A percentile compares a stretch with the other conserved stretches of the same genome.
Conservation (phyloP, 2,888 invertebrate species). For the Liodrosophila aerea region DNA sequence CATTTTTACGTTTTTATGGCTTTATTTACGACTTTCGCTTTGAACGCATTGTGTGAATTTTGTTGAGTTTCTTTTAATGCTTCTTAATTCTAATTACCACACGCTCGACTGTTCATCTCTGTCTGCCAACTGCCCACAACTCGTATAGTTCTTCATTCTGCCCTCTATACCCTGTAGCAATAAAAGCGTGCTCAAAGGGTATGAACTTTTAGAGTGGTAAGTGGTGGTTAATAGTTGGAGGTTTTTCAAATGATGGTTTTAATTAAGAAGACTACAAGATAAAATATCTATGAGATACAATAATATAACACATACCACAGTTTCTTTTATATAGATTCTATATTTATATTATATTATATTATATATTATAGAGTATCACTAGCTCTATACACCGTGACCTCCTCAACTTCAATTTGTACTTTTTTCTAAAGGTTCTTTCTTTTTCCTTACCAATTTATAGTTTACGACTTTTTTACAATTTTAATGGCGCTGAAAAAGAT, state of each 20-base stretch:
- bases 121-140: slow-evolving; percentile 46
- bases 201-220: not conserved
- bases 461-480: slow-evolving; percentile 68
- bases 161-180: slow-evolving; percentile 25
- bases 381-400: not conserved
- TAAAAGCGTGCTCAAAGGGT: not conserved
- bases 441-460: slow-evolving; percentile 59
- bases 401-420: slow-evolving; percentile 1
- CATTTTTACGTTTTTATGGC: slow-evolving; percentile 66
- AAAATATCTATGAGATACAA: too few relatives aligned
- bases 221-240: not conserved
- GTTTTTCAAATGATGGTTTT: too few relatives aligned
- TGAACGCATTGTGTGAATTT: slow-evolving; percentile 66
- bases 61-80: slow-evolving; percentile 65
- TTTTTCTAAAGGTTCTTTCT: slow-evolving; percentile 23
- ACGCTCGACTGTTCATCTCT: slow-evolving; percentile 62
- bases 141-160: slow-evolving; percentile 16
- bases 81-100: slow-evolving; percentile 75
- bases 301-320: too few relatives aligned
- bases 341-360: too few relatives aligned
- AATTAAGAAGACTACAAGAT: not conserved
- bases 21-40: slow-evolving; percentile 66
- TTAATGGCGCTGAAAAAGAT: slow-evolving; percentile 53
- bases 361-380: slow-evolving; percentile 14
- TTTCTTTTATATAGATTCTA: too few relatives aligned